A percentile compares a stretch with the other conserved stretches of the same genome.
phyloP scores from a whole-genome alignment of 2,797 vertebrate genomes.

The Pelochelys cantorii region DNA sequence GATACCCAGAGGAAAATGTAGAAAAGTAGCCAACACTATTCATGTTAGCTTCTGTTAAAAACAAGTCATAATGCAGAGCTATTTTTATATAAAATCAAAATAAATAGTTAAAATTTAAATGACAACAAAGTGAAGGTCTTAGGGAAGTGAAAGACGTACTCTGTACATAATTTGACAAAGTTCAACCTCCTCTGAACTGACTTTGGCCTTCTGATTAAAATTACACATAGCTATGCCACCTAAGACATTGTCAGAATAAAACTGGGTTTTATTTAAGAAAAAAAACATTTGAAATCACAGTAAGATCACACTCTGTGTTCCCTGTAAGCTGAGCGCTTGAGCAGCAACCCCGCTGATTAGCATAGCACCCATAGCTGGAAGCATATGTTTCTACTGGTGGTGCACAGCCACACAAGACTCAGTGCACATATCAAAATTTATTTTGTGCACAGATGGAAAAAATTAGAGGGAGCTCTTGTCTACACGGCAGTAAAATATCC shows the following conservation, averaged over 20 bases:
- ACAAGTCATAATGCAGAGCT: conserved; percentile 17
- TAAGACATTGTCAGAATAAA: not conserved
- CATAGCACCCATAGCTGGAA: no score
- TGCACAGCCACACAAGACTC: no score
- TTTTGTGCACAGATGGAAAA: no score
- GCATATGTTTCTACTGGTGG: no score
- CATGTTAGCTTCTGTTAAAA: not conserved
- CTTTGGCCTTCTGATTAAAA: not conserved
- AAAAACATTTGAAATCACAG: not conserved
- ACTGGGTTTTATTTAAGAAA: rapidly evolving
- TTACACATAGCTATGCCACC: not conserved
- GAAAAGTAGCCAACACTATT: conserved; percentile 22
- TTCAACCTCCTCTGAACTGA: not conserved
- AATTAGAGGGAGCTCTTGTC: not conserved
- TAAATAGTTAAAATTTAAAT: conserved; percentile 18
- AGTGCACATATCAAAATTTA: no score
- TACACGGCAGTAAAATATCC: not conserved
- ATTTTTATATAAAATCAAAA: conserved; percentile 37
- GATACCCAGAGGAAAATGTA: conserved; percentile 55
- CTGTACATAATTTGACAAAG: not conserved
- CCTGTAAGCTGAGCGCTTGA: no score
- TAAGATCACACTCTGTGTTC: not conserved
- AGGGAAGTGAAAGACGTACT: not conserved
- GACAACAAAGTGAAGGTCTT: not conserved
- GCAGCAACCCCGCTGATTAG: no score